Evolutionary conservation across 2,888 invertebrate species (phyloP), one percentile per base, ranked within the genome.

Genomic region (Deilephila porcellus): DNA sequence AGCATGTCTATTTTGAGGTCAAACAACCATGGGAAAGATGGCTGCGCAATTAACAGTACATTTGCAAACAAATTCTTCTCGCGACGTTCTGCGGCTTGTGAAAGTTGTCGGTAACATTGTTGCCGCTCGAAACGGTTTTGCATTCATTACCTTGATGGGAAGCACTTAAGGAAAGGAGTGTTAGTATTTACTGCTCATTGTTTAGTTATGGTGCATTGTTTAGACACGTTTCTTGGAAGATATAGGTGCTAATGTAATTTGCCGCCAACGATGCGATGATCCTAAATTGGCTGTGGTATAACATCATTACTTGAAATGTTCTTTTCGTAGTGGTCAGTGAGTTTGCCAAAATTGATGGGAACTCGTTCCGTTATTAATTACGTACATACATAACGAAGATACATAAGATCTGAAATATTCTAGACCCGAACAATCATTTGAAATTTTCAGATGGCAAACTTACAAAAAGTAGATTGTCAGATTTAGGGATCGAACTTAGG

Each of bases 161-260:
- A 60, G 25, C 11, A 11, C 62, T 29, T 32, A 7, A 25, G 19
- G 32, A n/a, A n/a, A 34, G n/a, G 7, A 3, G 37, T 64, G 34
- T n/a, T 11, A 25, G 25, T 25, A 19, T n/a, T 37, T 34, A 60
- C 11, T 60, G 60, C 29, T 29, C 25, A 29, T 60, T 60, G 60
- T 60, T 60, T 60, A 60, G 25, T 60, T 60, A 29, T 14, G 5
- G 25, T 60, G 60, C 60, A 60, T 60, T 60, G 56, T 56, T n/a
- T 56, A 56, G 56, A n/a, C 17, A 17, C 56, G n/a, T 56, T 56
- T 56, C 56, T 56, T 56, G n/a, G 56, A n/a, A 56, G n/a, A n/a
- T n/a, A 56, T 56, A 56, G 56, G 56, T 19, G 45, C 45, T 45
- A 17, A 60, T 60, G 60, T 60, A 29, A 25, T 60, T 60, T 20